A percentile compares a stretch with the other conserved stretches of the same genome.
phyloP scores from a whole-genome alignment of 2,888 invertebrate species.

The Cosmopolites sordidus region DNA sequence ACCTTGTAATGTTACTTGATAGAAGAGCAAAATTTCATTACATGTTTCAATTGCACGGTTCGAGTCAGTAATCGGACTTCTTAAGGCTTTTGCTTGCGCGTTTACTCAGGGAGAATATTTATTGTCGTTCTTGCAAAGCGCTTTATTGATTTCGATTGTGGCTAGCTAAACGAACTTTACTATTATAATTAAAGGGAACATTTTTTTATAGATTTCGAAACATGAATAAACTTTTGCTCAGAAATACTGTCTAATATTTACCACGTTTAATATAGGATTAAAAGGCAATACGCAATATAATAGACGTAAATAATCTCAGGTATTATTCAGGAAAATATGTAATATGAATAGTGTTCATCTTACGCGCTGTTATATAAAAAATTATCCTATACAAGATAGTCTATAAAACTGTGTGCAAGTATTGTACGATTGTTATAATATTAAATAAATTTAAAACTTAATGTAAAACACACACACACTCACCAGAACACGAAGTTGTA shows the following conservation, averaged over 20 bases:
- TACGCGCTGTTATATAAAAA: constrained; percentile 22
- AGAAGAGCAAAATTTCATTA: neutral
- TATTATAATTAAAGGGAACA: too few species aligned
- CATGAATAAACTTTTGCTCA: too few species aligned
- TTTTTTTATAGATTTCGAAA: too few species aligned
- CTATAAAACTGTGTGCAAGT: constrained; percentile 18
- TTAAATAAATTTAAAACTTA: constrained; percentile 2
- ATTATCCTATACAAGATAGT: constrained; percentile 11
- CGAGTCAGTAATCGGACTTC: too few species aligned
- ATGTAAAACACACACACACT: neutral
- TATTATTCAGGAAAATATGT: constrained; percentile 33
- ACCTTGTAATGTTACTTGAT: neutral
- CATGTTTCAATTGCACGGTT: too few species aligned
- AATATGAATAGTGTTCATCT: constrained; percentile 26
- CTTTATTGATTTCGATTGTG: too few species aligned
- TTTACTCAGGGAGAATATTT: constrained; percentile 2
- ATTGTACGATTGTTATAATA: constrained; percentile 18
- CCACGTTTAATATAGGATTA: neutral
- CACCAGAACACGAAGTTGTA: neutral
- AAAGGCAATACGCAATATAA: constrained; percentile 20
- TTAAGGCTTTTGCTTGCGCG: too few species aligned
- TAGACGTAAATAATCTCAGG: constrained; percentile 35
- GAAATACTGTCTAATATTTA: constrained; percentile 7
- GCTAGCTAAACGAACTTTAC: too few species aligned
- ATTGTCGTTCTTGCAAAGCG: neutral